Conservation (phyloP, 2,797 vertebrate genomes). For the Intellagama lesueurii region DNA sequence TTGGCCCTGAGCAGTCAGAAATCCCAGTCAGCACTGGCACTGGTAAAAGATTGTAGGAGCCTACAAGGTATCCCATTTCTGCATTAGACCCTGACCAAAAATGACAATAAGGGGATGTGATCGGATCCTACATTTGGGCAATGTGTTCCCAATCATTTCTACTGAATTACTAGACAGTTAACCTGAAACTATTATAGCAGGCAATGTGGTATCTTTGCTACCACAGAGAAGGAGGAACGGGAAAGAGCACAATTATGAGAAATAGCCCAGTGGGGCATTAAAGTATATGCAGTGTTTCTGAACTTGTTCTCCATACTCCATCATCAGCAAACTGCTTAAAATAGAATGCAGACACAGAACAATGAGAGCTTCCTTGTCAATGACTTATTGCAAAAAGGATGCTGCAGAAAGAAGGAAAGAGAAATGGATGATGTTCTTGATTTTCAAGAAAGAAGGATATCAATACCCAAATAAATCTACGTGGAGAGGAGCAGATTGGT, state of each 20-base stretch:
- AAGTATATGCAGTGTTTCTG: constrained; percentile 46
- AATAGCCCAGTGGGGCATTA: constrained; percentile 28
- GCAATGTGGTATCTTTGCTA: constrained; percentile 22
- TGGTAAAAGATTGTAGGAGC: too few species aligned
- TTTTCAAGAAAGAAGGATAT: background rate
- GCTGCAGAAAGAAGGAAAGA: constrained; percentile 16
- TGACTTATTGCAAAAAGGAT: constrained; percentile 27
- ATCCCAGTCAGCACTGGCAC: too few species aligned
- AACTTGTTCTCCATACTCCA: constrained; percentile 60
- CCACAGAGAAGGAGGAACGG: background rate
- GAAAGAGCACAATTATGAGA: constrained; percentile 25
- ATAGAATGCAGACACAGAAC: constrained; percentile 46
- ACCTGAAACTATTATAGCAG: constrained; percentile 34
- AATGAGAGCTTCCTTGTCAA: constrained; percentile 10
- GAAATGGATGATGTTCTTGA: accelerated
- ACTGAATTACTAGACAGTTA: constrained; percentile 45
- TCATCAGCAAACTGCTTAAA: constrained; percentile 57
- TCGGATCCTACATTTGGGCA: background rate
- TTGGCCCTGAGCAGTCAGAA: too few species aligned
- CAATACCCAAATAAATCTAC: background rate
- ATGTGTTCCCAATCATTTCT: background rate
- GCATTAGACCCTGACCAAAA: background rate
- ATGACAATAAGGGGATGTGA: too few species aligned
- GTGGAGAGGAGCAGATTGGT: accelerated
- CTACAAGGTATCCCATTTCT: background rate